Evolutionary conservation across 2,888 invertebrate species (phyloP).

Genomic region (Archips xylosteana): DNA sequence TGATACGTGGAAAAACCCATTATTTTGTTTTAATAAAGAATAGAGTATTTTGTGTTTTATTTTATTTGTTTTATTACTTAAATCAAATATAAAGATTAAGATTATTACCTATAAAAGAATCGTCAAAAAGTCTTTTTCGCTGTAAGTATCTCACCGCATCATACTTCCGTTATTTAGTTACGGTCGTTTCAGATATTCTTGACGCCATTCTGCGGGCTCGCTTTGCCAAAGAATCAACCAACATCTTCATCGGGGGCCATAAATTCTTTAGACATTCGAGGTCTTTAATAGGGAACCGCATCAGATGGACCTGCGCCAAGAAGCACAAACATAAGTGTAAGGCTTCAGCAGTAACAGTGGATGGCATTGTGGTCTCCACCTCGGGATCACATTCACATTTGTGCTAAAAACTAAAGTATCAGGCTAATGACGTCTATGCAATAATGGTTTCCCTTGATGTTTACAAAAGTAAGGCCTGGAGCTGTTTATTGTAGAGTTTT

Average conservation of each 20-base stretch:
- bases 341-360: conserved; percentile 74
- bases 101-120: too few species aligned
- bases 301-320: conserved; percentile 78
- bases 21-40: too few species aligned
- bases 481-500: not conserved
- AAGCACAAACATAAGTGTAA: conserved; percentile 77
- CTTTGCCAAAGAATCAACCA: conserved; percentile 65
- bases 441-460: not conserved
- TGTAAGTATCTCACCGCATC: not conserved
- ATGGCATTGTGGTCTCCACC: conserved; percentile 71
- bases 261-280: conserved; percentile 78
- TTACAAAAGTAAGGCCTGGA: not conserved
- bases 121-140: not conserved
- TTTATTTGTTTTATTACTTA: too few species aligned
- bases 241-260: conserved; percentile 72
- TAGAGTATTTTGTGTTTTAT: too few species aligned
- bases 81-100: too few species aligned
- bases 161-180: not conserved
- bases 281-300: conserved; percentile 72
- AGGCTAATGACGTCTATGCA: not conserved
- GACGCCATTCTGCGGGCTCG: conserved; percentile 67
- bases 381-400: conserved; percentile 69
- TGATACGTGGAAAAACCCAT: too few species aligned
- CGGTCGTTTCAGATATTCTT: conserved; percentile 60
- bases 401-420: conserved; percentile 33